These are phyloP conservation scores for Peromyscus maniculatus DNA, from an alignment of 2,113 vertebrate genomes.

Conservation along the genomic window DNA sequence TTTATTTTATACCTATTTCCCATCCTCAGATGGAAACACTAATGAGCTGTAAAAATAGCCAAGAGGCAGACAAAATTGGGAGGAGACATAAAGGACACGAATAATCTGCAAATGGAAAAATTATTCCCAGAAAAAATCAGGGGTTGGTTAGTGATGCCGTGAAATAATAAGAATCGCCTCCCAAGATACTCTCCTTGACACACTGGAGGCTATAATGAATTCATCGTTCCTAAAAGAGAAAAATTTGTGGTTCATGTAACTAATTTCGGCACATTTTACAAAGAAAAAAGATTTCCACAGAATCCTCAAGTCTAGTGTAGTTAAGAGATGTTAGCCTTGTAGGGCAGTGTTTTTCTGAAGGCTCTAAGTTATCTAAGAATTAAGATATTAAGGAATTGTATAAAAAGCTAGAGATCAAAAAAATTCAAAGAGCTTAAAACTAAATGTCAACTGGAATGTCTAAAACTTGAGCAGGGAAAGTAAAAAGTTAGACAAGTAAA, in stretches of 20 bases:
- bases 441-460: not conserved
- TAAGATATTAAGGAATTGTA: not conserved
- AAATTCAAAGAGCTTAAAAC: slow-evolving; percentile 53
- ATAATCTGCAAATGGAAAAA: slow-evolving; percentile 61
- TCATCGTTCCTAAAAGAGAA: not conserved
- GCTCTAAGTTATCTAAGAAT: not conserved
- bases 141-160: not conserved
- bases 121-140: slow-evolving; percentile 54
- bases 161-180: slow-evolving; percentile 38
- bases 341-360: not conserved
- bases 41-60: slow-evolving; percentile 72
- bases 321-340: not conserved
- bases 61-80: slow-evolving; percentile 53
- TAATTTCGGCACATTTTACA: slow-evolving; percentile 16
- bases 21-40: slow-evolving; percentile 49
- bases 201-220: not conserved
- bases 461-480: slow-evolving; percentile 29
- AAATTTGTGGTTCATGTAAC: slow-evolving; percentile 15
- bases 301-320: not conserved
- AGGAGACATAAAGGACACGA: slow-evolving; percentile 53
- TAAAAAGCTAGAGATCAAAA: not conserved
- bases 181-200: not conserved
- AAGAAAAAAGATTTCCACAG: slow-evolving; percentile 13
- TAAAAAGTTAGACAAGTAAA: slow-evolving; percentile 8
- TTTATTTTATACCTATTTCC: slow-evolving; percentile 61